Evolutionary conservation across 2,888 invertebrate genomes (phyloP).

Genomic region (Tuta absoluta): DNA sequence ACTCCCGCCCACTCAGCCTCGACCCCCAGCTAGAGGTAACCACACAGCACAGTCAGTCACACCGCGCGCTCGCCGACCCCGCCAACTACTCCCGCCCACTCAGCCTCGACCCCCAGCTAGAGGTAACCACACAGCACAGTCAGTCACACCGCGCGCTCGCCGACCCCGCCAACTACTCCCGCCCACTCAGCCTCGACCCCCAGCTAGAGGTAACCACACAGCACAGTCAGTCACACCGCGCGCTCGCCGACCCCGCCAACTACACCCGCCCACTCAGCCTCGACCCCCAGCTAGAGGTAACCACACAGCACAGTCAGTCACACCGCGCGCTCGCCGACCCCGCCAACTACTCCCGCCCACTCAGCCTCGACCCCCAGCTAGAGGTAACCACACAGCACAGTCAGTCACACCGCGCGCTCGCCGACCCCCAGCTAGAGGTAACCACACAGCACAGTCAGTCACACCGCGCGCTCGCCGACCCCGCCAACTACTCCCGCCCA

Average conservation of each 20-base stretch:
- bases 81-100: constrained; percentile 53
- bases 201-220: constrained; percentile 58
- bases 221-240: too few relatives aligned
- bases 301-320: too few relatives aligned
- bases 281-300: constrained; percentile 67
- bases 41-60: too few relatives aligned
- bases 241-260: too few relatives aligned
- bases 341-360: constrained; percentile 51
- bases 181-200: constrained; percentile 72
- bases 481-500: constrained; percentile 47
- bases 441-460: too few relatives aligned
- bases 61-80: too few relatives aligned
- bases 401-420: constrained; percentile 47
- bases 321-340: too few relatives aligned
- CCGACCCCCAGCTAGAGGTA: constrained; percentile 69
- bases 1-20: constrained; percentile 62
- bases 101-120: constrained; percentile 75
- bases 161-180: too few relatives aligned
- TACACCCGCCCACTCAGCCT: constrained; percentile 62
- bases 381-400: too few relatives aligned
- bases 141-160: too few relatives aligned
- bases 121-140: too few relatives aligned
- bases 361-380: constrained; percentile 74
- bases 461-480: too few relatives aligned
- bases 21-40: constrained; percentile 66